phyloP scores from a whole-genome alignment of 1,140 invertebrate genomes.

The Batillaria attramentaria region DNA sequence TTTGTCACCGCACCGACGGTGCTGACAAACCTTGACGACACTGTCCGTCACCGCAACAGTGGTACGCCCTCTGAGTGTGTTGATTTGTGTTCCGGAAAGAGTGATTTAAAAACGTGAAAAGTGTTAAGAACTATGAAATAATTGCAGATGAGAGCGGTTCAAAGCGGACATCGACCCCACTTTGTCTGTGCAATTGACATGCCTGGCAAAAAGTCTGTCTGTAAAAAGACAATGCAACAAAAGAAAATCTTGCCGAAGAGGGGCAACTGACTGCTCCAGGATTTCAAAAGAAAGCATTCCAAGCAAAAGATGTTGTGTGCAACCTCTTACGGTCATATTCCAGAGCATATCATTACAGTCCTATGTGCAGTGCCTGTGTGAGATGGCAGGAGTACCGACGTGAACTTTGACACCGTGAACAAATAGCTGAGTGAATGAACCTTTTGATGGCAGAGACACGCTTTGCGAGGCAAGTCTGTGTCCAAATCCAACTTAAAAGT shows the following conservation, averaged over 20 bases:
- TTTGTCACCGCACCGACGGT: too few relatives aligned
- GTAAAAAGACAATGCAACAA: conserved; percentile 11
- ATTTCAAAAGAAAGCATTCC: not conserved
- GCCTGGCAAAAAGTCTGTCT: not conserved
- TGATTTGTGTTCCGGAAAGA: too few relatives aligned
- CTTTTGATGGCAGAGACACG: not conserved
- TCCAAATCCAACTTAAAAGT: not conserved
- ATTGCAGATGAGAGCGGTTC: too few relatives aligned
- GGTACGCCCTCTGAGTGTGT: too few relatives aligned
- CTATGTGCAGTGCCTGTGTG: not conserved
- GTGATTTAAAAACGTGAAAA: too few relatives aligned
- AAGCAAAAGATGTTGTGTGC: not conserved
- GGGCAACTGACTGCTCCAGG: not conserved
- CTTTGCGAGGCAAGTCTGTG: conserved; percentile 6
- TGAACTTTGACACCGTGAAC: not conserved
- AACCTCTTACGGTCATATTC: not conserved
- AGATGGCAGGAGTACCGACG: not conserved
- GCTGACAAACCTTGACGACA: too few relatives aligned
- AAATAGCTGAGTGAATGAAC: not conserved
- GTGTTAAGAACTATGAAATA: too few relatives aligned
- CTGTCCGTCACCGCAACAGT: too few relatives aligned
- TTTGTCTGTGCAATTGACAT: not conserved
- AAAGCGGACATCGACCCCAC: too few relatives aligned
- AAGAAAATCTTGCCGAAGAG: not conserved
- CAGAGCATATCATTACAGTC: not conserved